These are phyloP conservation scores for Dinomys branickii DNA, from an alignment of 2,113 vertebrate species.

Conservation along the genomic window DNA sequence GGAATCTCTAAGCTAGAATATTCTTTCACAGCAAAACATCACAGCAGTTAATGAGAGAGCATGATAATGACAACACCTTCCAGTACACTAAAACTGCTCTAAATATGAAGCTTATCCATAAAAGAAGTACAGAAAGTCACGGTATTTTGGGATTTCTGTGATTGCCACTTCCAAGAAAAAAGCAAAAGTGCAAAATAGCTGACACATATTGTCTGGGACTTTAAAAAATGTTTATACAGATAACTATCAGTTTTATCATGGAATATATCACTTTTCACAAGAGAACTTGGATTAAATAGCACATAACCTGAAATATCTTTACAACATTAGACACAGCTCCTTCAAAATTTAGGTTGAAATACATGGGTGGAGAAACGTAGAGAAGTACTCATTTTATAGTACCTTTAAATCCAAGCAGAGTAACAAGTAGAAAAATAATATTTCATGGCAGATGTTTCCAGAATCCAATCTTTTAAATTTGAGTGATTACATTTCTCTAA, in stretches of 20 bases:
- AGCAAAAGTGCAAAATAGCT: slow-evolving; percentile 56
- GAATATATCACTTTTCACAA: slow-evolving; percentile 72
- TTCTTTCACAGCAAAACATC: slow-evolving; percentile 48
- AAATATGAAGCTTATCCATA: not conserved
- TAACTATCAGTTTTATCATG: slow-evolving; percentile 67
- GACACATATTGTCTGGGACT: slow-evolving; percentile 32
- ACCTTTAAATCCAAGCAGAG: slow-evolving; percentile 74
- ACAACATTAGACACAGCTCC: slow-evolving; percentile 62
- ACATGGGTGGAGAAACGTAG: slow-evolving; percentile 51
- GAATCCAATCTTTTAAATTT: slow-evolving; percentile 38
- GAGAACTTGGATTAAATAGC: slow-evolving; percentile 69
- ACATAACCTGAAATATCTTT: slow-evolving; percentile 68
- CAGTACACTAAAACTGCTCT: not conserved
- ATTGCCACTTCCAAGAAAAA: slow-evolving; percentile 30
- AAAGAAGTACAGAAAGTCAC: slow-evolving; percentile 14
- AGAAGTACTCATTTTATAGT: slow-evolving; percentile 71
- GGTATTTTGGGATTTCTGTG: not conserved
- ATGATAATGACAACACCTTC: not conserved
- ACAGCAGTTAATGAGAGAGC: slow-evolving; percentile 1
- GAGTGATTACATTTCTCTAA: slow-evolving; percentile 18
- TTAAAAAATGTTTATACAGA: slow-evolving; percentile 70
- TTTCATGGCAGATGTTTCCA: slow-evolving; percentile 56
- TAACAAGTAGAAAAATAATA: slow-evolving; percentile 71
- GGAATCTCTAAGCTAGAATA: slow-evolving; percentile 7
- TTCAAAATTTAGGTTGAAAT: slow-evolving; percentile 65